These are phyloP conservation scores for Himalopsyche anomala DNA, from an alignment of 2,888 invertebrate species.

Conservation along the genomic window DNA sequence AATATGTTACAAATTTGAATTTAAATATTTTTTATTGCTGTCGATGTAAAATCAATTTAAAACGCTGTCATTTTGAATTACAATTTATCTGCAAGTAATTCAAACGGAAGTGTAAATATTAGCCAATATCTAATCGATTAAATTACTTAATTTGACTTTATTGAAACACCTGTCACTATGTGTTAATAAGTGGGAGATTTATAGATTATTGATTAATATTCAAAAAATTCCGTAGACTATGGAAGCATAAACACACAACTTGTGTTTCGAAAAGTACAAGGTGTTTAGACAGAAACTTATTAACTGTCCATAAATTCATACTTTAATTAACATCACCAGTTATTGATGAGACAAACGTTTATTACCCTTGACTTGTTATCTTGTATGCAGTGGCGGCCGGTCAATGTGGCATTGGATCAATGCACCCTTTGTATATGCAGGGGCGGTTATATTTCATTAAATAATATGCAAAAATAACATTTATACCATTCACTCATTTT, in stretches of 20 bases:
- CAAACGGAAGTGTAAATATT: conserved; percentile 25
- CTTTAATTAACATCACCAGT: too few species aligned
- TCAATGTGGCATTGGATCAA: too few species aligned
- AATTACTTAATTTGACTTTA: conserved; percentile 2
- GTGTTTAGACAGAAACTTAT: background rate
- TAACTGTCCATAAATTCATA: too few species aligned
- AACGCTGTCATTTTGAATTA: conserved; percentile 6
- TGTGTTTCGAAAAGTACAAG: conserved; percentile 3
- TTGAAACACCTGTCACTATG: conserved; percentile 27
- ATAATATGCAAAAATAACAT: too few species aligned
- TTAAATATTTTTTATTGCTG: background rate
- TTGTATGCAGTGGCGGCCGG: too few species aligned
- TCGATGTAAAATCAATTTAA: conserved; percentile 3
- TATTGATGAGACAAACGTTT: too few species aligned
- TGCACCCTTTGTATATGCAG: too few species aligned
- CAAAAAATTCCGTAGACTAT: background rate
- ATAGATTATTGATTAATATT: conserved; percentile 23
- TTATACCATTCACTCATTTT: too few species aligned
- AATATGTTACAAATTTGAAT: background rate
- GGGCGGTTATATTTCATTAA: too few species aligned
- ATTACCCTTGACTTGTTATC: too few species aligned
- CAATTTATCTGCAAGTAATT: background rate
- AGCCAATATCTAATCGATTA: conserved; percentile 3
- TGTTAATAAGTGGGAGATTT: background rate
- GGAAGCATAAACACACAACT: background rate